phyloP scores from a whole-genome alignment of 1,140 invertebrate species.

The Andricus grossulariae region DNA sequence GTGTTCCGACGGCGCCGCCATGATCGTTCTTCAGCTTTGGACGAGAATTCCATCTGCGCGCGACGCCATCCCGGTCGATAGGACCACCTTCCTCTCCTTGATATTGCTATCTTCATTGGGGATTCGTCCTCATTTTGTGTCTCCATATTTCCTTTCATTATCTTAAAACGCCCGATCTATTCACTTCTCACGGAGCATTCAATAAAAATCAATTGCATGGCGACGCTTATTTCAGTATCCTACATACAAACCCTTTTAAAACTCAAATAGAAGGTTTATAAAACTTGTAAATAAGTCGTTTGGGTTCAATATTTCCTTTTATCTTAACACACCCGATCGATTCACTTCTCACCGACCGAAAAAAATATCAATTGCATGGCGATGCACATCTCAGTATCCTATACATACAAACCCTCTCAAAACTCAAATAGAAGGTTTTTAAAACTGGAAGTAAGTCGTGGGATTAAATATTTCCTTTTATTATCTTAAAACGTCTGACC shows the following conservation, averaged over 20 bases:
- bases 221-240: not conserved
- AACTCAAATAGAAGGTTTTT: too few relatives aligned
- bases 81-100: constrained; percentile 55
- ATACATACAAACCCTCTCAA: not conserved
- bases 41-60: constrained; percentile 58
- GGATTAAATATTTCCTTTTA: constrained; percentile 10
- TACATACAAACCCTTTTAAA: not conserved
- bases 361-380: not conserved
- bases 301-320: not conserved
- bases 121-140: constrained; percentile 20
- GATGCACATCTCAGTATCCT: not conserved
- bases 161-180: constrained; percentile 14
- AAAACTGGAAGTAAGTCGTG: not conserved
- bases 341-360: not conserved
- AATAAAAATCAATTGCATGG: constrained; percentile 29
- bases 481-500: constrained; percentile 7
- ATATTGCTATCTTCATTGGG: constrained; percentile 16
- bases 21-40: constrained; percentile 48
- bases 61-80: constrained; percentile 68
- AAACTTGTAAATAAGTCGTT: not conserved
- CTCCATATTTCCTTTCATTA: constrained; percentile 31
- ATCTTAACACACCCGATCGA: constrained; percentile 4
- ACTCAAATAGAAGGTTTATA: too few relatives aligned
- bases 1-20: constrained; percentile 56
- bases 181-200: constrained; percentile 3